Evolutionary conservation across 2,797 vertebrate species (phyloP), one percentile per base, ranked within the genome.

Genomic region (Anisognathus igniventris): DNA sequence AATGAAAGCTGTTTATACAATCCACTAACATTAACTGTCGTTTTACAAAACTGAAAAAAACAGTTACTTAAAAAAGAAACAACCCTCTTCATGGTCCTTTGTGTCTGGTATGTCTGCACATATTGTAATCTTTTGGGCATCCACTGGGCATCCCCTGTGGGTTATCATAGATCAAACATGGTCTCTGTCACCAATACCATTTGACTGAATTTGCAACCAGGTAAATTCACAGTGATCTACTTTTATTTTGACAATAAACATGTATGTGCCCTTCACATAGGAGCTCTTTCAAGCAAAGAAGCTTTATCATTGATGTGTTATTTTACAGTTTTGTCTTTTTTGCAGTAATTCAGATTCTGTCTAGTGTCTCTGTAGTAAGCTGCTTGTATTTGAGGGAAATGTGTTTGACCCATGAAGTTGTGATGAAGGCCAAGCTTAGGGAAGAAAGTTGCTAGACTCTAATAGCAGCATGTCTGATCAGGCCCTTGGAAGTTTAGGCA

Each of bases 401-500:
- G 8, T 44, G 33, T 92, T 92, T 90, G 83, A 84, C 92, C 40
- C 45, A 6, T 51, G 33, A 62, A 40, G 66, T 37, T 68, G 64
- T 73, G 88, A 60, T 53, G 48, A 86, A 94, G 56, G 64, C 64
- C 45, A 18, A 7, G 14, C 53, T 71, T 73, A 44, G 14, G 37
- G 58, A 75, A 58, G 76, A 25, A 67, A 79, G 80, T 76, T 93
- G 78, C 77, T 73, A 61, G 70, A 75, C 67, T 81, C 51, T 51
- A 56, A 2, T 39, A 86, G 82, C 62, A 72, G 37, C 39, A 18
- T 64, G 68, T 94, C 86, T 92, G 72, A 51, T 79, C 31, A 60
- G 88, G 81, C 68, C 72, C 56, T 92, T 92, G 89, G 81, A 96
- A 96, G 68, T 67, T 91, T 62, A 73, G 76, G 76, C 62, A 86